Evolutionary conservation across 2,797 vertebrate species (phyloP).

Genomic region (Aratinga solstitialis): DNA sequence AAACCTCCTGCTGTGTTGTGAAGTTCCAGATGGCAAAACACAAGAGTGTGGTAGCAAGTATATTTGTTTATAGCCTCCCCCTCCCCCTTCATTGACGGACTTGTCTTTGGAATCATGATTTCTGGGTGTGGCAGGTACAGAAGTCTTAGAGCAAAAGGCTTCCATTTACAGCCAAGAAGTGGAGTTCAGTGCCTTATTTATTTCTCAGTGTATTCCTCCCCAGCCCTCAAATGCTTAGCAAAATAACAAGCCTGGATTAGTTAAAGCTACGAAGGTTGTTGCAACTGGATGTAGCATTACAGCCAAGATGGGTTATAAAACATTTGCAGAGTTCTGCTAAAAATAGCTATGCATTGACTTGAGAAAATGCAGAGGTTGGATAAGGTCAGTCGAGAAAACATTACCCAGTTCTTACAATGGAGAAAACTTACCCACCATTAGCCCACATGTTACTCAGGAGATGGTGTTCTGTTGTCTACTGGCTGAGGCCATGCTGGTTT

Average conservation of each 20-base stretch:
- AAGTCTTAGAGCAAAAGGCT: background rate
- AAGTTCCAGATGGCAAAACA: slow-evolving; percentile 38
- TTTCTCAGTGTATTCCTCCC: slow-evolving; percentile 2
- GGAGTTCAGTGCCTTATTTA: slow-evolving; percentile 46
- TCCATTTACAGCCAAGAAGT: background rate
- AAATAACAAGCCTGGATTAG: background rate
- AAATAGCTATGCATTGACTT: slow-evolving; percentile 41
- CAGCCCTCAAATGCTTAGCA: background rate
- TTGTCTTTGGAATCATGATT: background rate
- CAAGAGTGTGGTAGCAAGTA: background rate
- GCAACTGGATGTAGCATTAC: slow-evolving; percentile 37
- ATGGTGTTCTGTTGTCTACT: background rate
- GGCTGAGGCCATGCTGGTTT: background rate
- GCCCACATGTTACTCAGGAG: background rate
- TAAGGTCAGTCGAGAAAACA: background rate
- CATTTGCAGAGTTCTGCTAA: slow-evolving; percentile 58
- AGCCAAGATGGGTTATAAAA: slow-evolving; percentile 59
- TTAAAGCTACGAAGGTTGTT: slow-evolving; percentile 12
- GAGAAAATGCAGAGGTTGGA: slow-evolving; percentile 39
- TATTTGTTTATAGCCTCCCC: background rate
- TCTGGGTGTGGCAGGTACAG: background rate
- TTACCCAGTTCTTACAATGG: background rate
- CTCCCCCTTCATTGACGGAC: background rate
- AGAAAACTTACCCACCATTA: background rate
- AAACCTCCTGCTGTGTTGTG: slow-evolving; percentile 13